Conservation (phyloP, 2,113 vertebrate genomes). For the Monarcha castaneiventris region DNA sequence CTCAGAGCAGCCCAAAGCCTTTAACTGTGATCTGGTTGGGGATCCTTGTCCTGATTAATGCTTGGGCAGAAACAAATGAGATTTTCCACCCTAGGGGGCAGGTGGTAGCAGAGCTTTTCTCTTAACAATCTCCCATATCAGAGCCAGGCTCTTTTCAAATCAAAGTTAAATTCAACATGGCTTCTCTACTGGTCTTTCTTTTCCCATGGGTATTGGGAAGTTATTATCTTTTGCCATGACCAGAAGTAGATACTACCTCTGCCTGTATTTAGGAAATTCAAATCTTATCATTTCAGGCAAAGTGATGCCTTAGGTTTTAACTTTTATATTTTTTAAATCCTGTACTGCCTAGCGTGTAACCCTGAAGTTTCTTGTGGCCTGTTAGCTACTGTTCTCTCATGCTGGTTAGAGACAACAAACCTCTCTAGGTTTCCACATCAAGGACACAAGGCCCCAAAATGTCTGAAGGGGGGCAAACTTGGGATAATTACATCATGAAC, state of each 20-base stretch:
- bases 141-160: neutral
- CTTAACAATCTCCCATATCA: neutral
- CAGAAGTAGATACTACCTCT: neutral
- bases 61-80: neutral
- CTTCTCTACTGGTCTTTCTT: neutral
- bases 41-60: neutral
- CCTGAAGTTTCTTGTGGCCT: no score
- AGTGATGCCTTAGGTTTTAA: neutral
- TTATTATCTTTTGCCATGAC: neutral
- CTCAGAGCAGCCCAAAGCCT: conserved; percentile 10
- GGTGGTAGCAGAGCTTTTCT: neutral
- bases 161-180: neutral
- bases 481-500: no score
- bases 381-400: no score
- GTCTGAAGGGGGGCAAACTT: no score
- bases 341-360: no score
- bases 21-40: neutral
- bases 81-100: neutral
- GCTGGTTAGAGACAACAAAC: no score
- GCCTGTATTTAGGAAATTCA: neutral
- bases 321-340: no score
- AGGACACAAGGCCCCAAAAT: no score
- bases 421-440: no score
- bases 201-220: neutral
- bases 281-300: neutral